Evolutionary conservation across 2,113 vertebrate genomes (phyloP), one percentile per base, ranked within the genome.

Genomic region (Ia io): DNA sequence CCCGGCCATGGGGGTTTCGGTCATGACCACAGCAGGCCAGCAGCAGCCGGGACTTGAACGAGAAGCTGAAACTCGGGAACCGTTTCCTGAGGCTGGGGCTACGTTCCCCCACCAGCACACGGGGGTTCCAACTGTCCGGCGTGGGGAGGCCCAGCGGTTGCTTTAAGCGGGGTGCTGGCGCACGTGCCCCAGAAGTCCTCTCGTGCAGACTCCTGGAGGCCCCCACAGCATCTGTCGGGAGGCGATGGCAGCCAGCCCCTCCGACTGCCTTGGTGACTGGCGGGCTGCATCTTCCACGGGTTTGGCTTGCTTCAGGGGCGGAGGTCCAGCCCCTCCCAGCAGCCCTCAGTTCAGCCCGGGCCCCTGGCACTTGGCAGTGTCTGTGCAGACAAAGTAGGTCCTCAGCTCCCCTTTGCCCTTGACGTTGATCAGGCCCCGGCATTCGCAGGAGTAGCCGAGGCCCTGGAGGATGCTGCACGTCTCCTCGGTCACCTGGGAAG

Each of bases 331-430:
- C n/a, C 14, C 76, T 6, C 14, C 84, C 59, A 40, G 16, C 42
- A 65, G 53, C 84, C 89, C 84, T 99, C 99, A 99, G 98, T 99
- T 99, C 96, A 99, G 98, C 37, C 99, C 99, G 97, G 99, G 97
- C 1, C 98, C 98, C 97, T 99, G 99, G 93, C 98, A 99, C 98
- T 99, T 99, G 98, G 98, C 99, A 80, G 98, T 99, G 96, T 99
- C 99, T 0, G 99, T 99, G 91, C 99, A 99, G 95, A 99, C 98
- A 95, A 99, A 99, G 97, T 99, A 99, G 91, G 99, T 99, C 97
- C 98, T 98, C 85, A 99, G 98, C 91, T 99, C 99, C 12, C 99
- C 99, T 97, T 99, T 99, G 90, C 99, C 99, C 98, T 99, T 99
- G 84, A 99, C 99, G 0, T 99, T 99, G 93, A 99, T 99, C 84